Evolutionary conservation across 1,140 invertebrate species (phyloP), one percentile per base, ranked within the genome.

Genomic region (Steinernema feltiae): DNA sequence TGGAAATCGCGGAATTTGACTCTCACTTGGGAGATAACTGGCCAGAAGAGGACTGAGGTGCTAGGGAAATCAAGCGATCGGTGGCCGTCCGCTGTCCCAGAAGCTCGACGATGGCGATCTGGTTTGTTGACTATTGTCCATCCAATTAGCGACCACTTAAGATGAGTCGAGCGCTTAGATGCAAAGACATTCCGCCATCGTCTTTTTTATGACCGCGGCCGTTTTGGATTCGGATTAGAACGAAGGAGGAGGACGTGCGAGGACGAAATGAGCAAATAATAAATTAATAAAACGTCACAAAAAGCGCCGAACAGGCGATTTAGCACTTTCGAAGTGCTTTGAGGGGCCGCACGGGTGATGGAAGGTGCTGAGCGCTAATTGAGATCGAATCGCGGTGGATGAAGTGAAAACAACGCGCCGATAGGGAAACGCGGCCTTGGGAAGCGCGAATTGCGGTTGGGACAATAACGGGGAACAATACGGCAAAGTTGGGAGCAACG

Each of bases 251-350:
- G n/a, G n/a, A 15, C 15, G 53, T 63, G 12, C 53, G 53, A 63
- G 53, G 7, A 21, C 53, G 15, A 63, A 63, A 63, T n/a, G 53
- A 63, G 53, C 53, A 63, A 63, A 63, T 63, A 63, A 63, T 63
- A 63, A 63, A 63, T 63, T 63, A 63, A 63, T 63, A 63, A 63
- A 63, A 63, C 24, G 53, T 63, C 53, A 21, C 12, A 63, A 63
- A 63, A 63, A 63, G 53, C 53, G 53, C 15, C 53, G 53, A 63
- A 63, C 53, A 63, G 53, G 53, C 12, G 15, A 27, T 3, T 63
- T 63, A 63, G 24, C 53, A 63, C 53, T 63, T 63, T 15, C 15
- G 24, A 12, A 63, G 53, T 21, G 24, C 53, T 63, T 63, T 63
- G 53, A 63, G 53, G 24, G 53, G 24, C 53, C 53, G 53, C 53